Conservation (phyloP, 1,140 invertebrate genomes). For the Pseudomyrmex gracilis region DNA sequence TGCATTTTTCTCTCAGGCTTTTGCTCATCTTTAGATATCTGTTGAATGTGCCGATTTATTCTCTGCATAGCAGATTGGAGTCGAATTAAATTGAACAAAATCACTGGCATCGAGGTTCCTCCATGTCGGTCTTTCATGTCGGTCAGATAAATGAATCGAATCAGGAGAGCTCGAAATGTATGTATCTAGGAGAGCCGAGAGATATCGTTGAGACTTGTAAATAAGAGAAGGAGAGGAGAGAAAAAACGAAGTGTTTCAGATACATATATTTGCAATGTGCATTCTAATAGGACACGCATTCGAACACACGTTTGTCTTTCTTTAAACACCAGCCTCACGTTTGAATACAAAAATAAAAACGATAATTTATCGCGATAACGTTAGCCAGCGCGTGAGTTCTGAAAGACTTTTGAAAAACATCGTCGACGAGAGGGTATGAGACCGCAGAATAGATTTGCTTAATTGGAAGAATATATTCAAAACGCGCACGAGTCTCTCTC, state of each 20-base stretch:
- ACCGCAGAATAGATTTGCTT: neutral
- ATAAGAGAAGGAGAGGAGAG: neutral
- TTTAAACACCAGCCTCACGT: constrained; percentile 8
- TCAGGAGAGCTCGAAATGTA: constrained; percentile 12
- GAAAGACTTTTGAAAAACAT: neutral
- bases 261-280: constrained; percentile 36
- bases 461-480: neutral
- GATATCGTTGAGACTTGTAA: constrained; percentile 43
- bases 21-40: neutral
- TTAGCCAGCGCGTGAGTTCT: neutral
- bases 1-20: neutral
- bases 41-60: neutral
- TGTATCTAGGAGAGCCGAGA: constrained; percentile 8
- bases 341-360: neutral
- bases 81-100: neutral
- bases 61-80: neutral
- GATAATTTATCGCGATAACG: constrained; percentile 21
- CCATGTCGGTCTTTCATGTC: neutral
- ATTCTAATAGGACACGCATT: constrained; percentile 36
- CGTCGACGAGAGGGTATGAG: neutral
- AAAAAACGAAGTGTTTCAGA: neutral
- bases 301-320: constrained; percentile 12
- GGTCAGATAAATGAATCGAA: neutral
- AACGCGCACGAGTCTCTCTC: neutral
- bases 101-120: constrained; percentile 18